These are phyloP conservation scores for Eupithecia tripunctaria DNA, from an alignment of 2,888 invertebrate species.

Conservation along the genomic window DNA sequence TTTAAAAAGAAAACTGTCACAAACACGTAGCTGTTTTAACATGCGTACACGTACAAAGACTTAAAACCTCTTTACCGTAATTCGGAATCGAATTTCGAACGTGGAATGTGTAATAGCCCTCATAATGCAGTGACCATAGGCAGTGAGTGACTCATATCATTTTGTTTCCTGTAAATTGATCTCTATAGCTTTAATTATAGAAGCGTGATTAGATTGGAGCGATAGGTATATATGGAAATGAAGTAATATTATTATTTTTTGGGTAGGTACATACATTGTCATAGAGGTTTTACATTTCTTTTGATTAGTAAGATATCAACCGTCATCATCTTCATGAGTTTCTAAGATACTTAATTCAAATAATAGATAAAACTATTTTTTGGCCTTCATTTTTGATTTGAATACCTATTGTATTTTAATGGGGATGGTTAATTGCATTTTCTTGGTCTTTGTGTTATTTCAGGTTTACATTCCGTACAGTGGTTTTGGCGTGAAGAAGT, in stretches of 20 bases:
- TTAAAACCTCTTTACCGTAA: constrained; percentile 62
- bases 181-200: not conserved
- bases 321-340: not conserved
- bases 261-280: not conserved
- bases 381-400: too few relatives aligned
- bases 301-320: not conserved
- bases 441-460: not conserved
- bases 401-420: not conserved
- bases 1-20: constrained; percentile 2
- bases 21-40: constrained; percentile 15
- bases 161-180: constrained; percentile 10
- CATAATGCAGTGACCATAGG: constrained; percentile 40
- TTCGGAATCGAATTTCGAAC: constrained; percentile 61
- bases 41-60: constrained; percentile 51
- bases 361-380: not conserved
- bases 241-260: not conserved
- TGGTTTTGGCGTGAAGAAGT: not conserved
- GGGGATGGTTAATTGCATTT: not conserved
- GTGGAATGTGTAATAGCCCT: constrained; percentile 56
- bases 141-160: constrained; percentile 45
- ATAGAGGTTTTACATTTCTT: not conserved
- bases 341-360: too few relatives aligned
- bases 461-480: not conserved
- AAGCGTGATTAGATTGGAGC: not conserved
- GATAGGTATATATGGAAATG: not conserved